phyloP scores from a whole-genome alignment of 2,888 invertebrate genomes.

The Scelioninae gen. 2 region DNA sequence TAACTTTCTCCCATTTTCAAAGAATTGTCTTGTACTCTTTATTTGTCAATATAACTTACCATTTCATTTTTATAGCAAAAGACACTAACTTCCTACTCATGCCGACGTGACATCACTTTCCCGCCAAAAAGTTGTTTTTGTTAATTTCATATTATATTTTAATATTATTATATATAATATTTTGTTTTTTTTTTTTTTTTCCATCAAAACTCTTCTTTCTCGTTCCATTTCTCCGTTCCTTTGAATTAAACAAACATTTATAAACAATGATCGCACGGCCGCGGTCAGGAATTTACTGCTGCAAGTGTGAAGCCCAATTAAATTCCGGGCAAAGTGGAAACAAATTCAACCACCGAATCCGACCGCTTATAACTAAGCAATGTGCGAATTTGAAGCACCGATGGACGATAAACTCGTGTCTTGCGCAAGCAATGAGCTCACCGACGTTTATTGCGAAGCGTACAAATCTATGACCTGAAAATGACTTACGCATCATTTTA shows the following conservation, averaged over 20 bases:
- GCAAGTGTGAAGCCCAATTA: constrained; percentile 2
- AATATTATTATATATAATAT: too few relatives aligned
- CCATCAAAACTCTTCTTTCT: too few relatives aligned
- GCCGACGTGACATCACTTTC: too few relatives aligned
- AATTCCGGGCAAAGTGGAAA: constrained; percentile 10
- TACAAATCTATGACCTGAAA: constrained; percentile 49
- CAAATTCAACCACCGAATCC: neutral
- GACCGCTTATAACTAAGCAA: constrained; percentile 9
- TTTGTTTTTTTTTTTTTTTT: too few relatives aligned
- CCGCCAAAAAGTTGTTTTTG: too few relatives aligned
- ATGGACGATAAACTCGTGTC: constrained; percentile 31
- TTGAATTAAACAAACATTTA: neutral
- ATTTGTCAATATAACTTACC: too few relatives aligned
- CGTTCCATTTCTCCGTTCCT: too few relatives aligned
- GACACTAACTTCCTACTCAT: too few relatives aligned
- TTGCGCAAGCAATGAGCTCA: constrained; percentile 31
- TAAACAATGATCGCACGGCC: neutral
- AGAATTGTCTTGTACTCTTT: too few relatives aligned
- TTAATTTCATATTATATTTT: too few relatives aligned
- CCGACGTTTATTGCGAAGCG: constrained; percentile 24
- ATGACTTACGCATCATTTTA: constrained; percentile 46
- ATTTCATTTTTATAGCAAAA: too few relatives aligned
- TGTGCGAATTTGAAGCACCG: constrained; percentile 26
- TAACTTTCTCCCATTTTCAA: too few relatives aligned
- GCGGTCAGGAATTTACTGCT: constrained; percentile 9